These are phyloP conservation scores for Astreopora myriophthalma DNA, from an alignment of 64 coral and sea anemone species.

Conservation along the genomic window DNA sequence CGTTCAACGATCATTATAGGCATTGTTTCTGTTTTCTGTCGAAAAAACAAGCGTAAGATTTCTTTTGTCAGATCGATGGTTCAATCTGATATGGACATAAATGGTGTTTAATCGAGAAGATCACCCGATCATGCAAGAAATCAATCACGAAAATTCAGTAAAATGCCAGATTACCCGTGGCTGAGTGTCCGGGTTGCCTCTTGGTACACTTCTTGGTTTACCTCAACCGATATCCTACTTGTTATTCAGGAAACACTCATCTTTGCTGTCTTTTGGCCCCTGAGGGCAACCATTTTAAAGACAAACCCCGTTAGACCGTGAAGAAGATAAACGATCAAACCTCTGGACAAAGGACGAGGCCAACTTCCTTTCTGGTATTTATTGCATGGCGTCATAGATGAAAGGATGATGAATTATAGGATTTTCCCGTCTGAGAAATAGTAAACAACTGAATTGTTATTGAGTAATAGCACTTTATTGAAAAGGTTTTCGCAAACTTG, in stretches of 20 bases:
- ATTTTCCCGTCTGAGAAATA: too few species aligned
- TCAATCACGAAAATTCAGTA: neutral
- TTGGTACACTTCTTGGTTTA: neutral
- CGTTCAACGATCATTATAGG: neutral
- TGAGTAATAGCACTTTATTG: neutral
- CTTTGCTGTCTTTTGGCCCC: neutral
- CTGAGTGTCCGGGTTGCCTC: neutral
- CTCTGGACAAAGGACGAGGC: neutral
- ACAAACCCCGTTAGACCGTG: neutral
- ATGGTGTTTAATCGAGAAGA: neutral
- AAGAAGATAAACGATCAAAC: neutral
- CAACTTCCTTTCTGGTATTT: neutral
- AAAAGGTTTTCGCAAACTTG: neutral
- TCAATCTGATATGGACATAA: neutral
- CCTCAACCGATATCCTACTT: neutral
- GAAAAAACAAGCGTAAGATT: conserved; percentile 11
- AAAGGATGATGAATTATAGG: too few species aligned
- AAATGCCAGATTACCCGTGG: neutral
- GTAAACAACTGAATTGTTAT: neutral
- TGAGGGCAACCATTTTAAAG: neutral
- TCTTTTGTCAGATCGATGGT: neutral
- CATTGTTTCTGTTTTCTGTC: neutral
- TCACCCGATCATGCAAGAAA: neutral
- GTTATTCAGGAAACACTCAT: neutral
- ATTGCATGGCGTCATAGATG: too few species aligned